phyloP scores from a whole-genome alignment of 2,888 invertebrate genomes.

The Latrodectus elegans region DNA sequence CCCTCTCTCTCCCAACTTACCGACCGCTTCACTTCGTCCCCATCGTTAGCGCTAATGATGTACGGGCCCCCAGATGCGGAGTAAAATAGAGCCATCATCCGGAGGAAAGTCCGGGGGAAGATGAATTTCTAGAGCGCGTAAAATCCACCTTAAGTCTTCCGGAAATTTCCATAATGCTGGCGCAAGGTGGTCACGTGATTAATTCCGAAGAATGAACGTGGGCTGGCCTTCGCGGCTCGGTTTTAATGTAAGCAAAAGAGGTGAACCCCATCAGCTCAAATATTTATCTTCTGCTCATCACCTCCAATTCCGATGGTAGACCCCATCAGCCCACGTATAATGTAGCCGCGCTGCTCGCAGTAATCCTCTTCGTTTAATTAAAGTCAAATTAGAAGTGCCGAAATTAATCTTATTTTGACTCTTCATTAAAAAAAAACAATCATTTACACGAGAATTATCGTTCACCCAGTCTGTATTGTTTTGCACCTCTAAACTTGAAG shows the following conservation, averaged over 20 bases:
- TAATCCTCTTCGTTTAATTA: constrained; percentile 57
- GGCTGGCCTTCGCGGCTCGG: constrained; percentile 30
- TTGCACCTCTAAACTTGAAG: no score
- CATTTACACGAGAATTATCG: constrained; percentile 13
- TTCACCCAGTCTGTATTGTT: no score
- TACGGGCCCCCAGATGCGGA: constrained; percentile 8
- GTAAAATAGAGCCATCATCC: constrained; percentile 58
- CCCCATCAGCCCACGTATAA: neutral
- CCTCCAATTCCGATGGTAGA: neutral
- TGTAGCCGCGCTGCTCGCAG: constrained; percentile 6
- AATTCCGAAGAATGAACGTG: constrained; percentile 28
- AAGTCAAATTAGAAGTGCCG: constrained; percentile 55
- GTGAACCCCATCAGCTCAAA: constrained; percentile 43
- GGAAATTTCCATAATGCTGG: constrained; percentile 60
- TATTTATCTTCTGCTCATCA: constrained; percentile 51
- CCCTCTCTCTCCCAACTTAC: neutral
- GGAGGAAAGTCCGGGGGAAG: constrained; percentile 17
- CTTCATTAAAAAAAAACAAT: constrained; percentile 23
- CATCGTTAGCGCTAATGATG: constrained; percentile 63
- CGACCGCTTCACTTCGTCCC: neutral
- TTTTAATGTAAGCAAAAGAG: constrained; percentile 53
- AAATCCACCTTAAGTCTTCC: constrained; percentile 50
- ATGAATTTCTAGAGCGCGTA: constrained; percentile 46
- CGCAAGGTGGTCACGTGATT: constrained; percentile 52
- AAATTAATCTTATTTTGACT: constrained; percentile 51